Conservation (phyloP, 2,113 vertebrate genomes). For the Zeus faber region DNA sequence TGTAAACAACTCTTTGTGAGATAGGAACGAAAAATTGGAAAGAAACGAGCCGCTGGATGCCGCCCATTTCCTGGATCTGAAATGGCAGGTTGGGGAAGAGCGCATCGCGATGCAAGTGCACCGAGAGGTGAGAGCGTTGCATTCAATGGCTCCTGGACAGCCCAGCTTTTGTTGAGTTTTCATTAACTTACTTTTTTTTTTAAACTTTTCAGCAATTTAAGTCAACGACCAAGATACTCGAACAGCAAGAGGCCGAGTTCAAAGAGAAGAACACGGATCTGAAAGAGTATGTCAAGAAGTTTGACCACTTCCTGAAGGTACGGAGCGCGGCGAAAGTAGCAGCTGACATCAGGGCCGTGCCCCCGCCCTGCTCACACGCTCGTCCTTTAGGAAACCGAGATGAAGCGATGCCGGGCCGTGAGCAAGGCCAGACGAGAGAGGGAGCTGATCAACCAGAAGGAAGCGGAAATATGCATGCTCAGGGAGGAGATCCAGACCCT, state of each 20-base stretch:
- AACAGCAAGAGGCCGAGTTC: conserved; percentile 10
- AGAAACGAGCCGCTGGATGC: too few relatives aligned
- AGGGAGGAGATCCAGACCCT: conserved; percentile 45
- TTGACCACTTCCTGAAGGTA: conserved; percentile 34
- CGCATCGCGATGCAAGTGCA: too few relatives aligned
- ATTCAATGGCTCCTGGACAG: too few relatives aligned
- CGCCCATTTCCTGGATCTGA: too few relatives aligned
- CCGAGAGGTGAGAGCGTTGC: too few relatives aligned
- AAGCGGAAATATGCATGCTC: conserved; percentile 28
- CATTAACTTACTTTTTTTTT: too few relatives aligned
- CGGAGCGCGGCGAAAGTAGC: background rate
- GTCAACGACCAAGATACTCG: background rate
- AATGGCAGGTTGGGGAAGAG: too few relatives aligned
- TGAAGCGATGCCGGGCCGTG: conserved; percentile 36
- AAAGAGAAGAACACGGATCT: conserved; percentile 20
- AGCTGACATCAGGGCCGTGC: background rate
- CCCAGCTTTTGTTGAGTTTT: too few relatives aligned
- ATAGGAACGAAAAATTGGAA: too few relatives aligned
- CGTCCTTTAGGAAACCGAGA: conserved; percentile 62
- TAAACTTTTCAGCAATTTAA: too few relatives aligned
- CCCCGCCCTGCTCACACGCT: background rate
- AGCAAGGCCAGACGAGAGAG: conserved; percentile 1
- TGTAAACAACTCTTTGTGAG: too few relatives aligned
- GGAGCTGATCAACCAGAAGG: conserved; percentile 12
- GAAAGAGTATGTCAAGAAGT: conserved; percentile 16